Evolutionary conservation across 2,888 invertebrate genomes (phyloP).

Genomic region (Pheosia tremula): DNA sequence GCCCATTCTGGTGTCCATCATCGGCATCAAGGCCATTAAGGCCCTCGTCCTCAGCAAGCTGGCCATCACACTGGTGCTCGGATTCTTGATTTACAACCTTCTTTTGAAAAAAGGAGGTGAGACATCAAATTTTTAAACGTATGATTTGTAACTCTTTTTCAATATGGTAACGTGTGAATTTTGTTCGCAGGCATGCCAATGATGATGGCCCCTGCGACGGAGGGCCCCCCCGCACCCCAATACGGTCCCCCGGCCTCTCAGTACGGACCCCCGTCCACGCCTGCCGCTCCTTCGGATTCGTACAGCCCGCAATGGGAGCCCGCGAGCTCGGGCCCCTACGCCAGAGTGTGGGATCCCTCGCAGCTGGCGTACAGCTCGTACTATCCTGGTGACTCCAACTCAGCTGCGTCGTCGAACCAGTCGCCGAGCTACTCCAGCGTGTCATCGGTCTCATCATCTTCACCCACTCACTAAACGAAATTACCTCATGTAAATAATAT

Average conservation of each 20-base stretch:
- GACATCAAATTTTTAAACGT: conserved; percentile 23
- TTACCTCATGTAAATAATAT: conserved; percentile 58
- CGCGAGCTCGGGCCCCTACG: conserved; percentile 89
- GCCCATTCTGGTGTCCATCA: conserved; percentile 91
- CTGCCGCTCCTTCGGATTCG: conserved; percentile 87
- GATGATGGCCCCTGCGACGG: conserved; percentile 86
- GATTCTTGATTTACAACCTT: conserved; percentile 91
- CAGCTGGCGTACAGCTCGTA: conserved; percentile 89
- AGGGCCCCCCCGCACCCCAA: conserved; percentile 85
- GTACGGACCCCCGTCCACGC: conserved; percentile 79
- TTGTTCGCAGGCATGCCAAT: conserved; percentile 87
- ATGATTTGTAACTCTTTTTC: background rate
- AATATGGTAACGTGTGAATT: conserved; percentile 7
- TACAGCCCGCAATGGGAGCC: conserved; percentile 91
- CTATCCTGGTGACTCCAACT: conserved; percentile 86
- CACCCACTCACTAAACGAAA: conserved; percentile 56
- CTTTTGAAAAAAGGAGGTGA: conserved; percentile 90
- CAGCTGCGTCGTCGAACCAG: conserved; percentile 83
- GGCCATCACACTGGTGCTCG: conserved; percentile 91
- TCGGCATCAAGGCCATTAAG: conserved; percentile 92
- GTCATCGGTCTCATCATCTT: conserved; percentile 74
- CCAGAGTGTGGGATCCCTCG: conserved; percentile 90
- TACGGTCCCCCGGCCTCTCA: conserved; percentile 89
- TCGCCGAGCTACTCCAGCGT: conserved; percentile 79
- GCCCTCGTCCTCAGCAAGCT: conserved; percentile 93